A percentile compares a stretch with the other conserved stretches of the same genome.
Evolutionary conservation across 2,113 vertebrate species (phyloP).

Genomic region (Anguilla rostrata): DNA sequence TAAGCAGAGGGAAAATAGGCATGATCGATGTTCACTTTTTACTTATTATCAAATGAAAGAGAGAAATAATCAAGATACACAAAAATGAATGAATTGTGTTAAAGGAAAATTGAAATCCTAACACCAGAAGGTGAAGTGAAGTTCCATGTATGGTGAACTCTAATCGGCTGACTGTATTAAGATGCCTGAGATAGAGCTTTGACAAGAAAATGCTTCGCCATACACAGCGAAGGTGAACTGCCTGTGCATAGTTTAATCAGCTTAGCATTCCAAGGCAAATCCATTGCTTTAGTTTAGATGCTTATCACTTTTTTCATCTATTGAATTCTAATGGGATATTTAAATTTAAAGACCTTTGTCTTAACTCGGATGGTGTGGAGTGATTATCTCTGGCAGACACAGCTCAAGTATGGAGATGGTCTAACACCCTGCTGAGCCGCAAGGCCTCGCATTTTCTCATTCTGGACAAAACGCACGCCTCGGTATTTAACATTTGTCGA

Average conservation of each 20-base stretch:
- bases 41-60: slow-evolving; percentile 30
- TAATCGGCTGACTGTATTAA: slow-evolving; percentile 48
- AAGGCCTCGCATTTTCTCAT: slow-evolving; percentile 4
- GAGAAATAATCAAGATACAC: neutral
- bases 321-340: slow-evolving; percentile 47
- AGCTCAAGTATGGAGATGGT: slow-evolving; percentile 17
- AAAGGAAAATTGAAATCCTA: slow-evolving; percentile 1
- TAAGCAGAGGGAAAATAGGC: slow-evolving; percentile 58
- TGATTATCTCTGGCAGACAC: slow-evolving; percentile 38
- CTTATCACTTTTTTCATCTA: slow-evolving; percentile 43
- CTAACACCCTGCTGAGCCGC: slow-evolving; percentile 20
- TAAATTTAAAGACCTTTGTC: slow-evolving; percentile 41
- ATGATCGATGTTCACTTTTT: slow-evolving; percentile 57
- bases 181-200: slow-evolving; percentile 55
- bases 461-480: neutral
- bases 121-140: slow-evolving; percentile 9
- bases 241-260: slow-evolving; percentile 45
- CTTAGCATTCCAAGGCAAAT: slow-evolving; percentile 64
- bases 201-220: slow-evolving; percentile 55
- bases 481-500: neutral
- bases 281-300: slow-evolving; percentile 63
- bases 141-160: neutral
- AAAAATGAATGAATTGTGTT: slow-evolving; percentile 15
- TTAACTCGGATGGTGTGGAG: slow-evolving; percentile 34
- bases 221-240: slow-evolving; percentile 34